Evolutionary conservation across 2,113 vertebrate genomes (phyloP), one percentile per base, ranked within the genome.

Genomic region (Elephas maximus): DNA sequence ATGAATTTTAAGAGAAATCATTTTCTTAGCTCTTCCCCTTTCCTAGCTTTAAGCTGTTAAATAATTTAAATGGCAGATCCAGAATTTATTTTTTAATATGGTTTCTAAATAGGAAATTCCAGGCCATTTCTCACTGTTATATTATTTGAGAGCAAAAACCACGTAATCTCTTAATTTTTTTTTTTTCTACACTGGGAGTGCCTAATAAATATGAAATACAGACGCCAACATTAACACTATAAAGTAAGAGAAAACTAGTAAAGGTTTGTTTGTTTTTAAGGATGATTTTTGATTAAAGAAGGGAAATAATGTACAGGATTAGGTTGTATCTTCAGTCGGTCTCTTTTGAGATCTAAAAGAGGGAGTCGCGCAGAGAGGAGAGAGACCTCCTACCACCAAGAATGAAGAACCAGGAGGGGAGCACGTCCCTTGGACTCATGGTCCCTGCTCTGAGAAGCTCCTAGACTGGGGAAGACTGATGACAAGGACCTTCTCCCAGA

Each of bases 61-160:
- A 96, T 93, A 91, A 97, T 94, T 93, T 92, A 97, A 96, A 77
- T 80, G 69, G 26, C 57, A 96, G 76, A 78, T 48, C 20, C 69
- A 93, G 76, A 92, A 95, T 91, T 97, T 94, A 94, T 76, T 96
- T 93, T 91, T 93, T 83, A 95, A 92, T 77, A 84, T 67, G 12
- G 30, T 93, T 96, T 95, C 94, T 90, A 95, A 92, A 87, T 88
- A 69, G 33, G 33, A 81, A 78, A 92, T 85, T 88, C 73, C 60
- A 74, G 60, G 57, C 62, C n/a, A 90, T 80, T 93, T 89, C 37
- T 96, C 88, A 93, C 79, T 79, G 67, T 96, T 73, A 82, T 69
- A 86, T 92, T 94, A 86, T 90, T 91, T 88, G 86, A 73, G 57
- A 91, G 23, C n/a, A 94, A 96, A 63, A 44, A 79, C 82, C 62